Evolutionary conservation across 2,113 vertebrate species (phyloP), one percentile per base, ranked within the genome.

Genomic region (Onychorhynchus coronatus): DNA sequence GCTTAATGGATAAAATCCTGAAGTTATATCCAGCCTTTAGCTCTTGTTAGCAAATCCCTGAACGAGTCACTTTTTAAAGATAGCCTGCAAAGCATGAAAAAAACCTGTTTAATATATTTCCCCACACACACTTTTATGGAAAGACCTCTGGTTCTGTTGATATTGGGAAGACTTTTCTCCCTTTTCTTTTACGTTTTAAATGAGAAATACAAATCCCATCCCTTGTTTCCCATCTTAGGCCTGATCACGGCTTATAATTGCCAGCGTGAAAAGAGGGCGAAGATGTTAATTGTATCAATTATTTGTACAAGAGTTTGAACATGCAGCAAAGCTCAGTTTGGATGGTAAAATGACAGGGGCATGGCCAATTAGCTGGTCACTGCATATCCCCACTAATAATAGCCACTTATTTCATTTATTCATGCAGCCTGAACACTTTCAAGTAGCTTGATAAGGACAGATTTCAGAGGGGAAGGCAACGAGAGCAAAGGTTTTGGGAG

Each of bases 211-310:
- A 16, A 52, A 9, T 52, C 35, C 28, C 47, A 2, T 13, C 44
- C 59, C 46, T 78, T n/a, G 2, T 68, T 88, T 89, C 70, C 52
- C 55, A 46, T 63, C 8, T 3, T 13, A n/a, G 37, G 21, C 63
- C 59, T 63, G 20, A 50, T 27, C 42, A 11, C 35, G 18, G 28
- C 55, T 76, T 39, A 2, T 53, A 75, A 92, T 53, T 77, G 44
- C 33, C 47, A n/a, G 35, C 3, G 20, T 27, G 23, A 75, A 71
- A 84, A 75, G 70, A 90, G 15, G 56, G 14, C 49, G 9, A 31
- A 92, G 83, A 85, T 81, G 70, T 75, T 92, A 95, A 95, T 94
- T 75, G 27, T 66, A 39, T 82, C 73, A 74, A 72, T 92, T 94
- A 96, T 21, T 12, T 82, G 70, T 75, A 50, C 65, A 53, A 68